A percentile compares a stretch with the other conserved stretches of the same genome.
phyloP scores from a whole-genome alignment of 2,888 invertebrate genomes.

The Strigamia transsilvanica region DNA sequence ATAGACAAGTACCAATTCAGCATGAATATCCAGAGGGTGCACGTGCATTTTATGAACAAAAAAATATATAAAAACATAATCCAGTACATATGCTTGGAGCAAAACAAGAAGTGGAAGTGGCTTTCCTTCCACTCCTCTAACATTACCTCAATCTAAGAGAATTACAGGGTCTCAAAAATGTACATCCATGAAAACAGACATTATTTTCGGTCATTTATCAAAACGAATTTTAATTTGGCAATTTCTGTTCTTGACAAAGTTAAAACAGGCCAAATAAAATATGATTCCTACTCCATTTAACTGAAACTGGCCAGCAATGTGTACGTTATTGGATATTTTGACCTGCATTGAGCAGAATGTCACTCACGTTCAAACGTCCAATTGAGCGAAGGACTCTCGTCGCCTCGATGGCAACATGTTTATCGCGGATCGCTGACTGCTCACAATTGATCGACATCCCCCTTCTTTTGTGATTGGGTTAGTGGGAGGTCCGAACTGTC shows the following conservation, averaged over 20 bases:
- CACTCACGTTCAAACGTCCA: slow-evolving; percentile 32
- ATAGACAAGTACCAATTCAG: slow-evolving; percentile 21
- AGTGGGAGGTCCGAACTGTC: slow-evolving; percentile 41
- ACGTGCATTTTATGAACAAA: slow-evolving; percentile 4
- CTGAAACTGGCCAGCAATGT: background rate
- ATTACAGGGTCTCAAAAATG: slow-evolving; percentile 12
- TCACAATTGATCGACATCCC: slow-evolving; percentile 39
- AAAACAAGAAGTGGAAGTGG: slow-evolving; percentile 14
- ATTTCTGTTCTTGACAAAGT: background rate
- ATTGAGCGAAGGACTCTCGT: slow-evolving; percentile 32
- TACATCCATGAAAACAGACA: background rate
- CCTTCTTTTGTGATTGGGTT: slow-evolving; percentile 39
- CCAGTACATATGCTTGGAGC: background rate
- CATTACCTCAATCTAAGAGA: background rate
- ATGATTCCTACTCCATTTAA: background rate
- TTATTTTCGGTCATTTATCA: background rate
- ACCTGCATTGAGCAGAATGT: slow-evolving; percentile 39
- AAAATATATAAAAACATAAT: background rate
- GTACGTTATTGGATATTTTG: slow-evolving; percentile 14
- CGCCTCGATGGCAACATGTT: slow-evolving; percentile 38
- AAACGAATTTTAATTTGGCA: background rate
- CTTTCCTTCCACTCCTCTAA: background rate
- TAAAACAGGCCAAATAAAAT: background rate
- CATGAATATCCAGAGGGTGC: slow-evolving; percentile 28
- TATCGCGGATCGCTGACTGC: slow-evolving; percentile 38